phyloP scores from a whole-genome alignment of 2,888 invertebrate species.

The Charanyca ferruginea region DNA sequence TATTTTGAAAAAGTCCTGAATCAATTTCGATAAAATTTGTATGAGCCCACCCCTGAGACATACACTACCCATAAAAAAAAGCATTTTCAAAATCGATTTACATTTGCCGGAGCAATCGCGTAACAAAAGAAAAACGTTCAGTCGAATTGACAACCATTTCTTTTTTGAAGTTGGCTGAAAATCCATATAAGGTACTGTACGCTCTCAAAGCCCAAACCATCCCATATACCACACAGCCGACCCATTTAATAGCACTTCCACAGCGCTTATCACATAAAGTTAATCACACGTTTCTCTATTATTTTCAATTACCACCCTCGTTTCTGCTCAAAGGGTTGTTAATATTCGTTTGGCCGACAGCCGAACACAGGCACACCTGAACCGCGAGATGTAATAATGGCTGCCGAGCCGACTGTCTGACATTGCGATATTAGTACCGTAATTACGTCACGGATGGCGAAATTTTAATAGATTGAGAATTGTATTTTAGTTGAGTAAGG shows the following conservation, averaged over 20 bases:
- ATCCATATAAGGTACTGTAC: too few relatives aligned
- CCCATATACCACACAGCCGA: not conserved
- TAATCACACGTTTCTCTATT: constrained; percentile 84
- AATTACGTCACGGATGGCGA: constrained; percentile 74
- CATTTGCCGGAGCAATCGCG: too few relatives aligned
- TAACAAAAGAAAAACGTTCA: too few relatives aligned
- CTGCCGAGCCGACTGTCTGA: constrained; percentile 64
- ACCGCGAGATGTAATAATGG: constrained; percentile 63
- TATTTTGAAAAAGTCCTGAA: too few relatives aligned
- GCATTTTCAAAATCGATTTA: too few relatives aligned
- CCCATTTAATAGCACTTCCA: constrained; percentile 39
- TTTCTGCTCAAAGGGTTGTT: constrained; percentile 85
- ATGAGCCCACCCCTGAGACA: too few relatives aligned
- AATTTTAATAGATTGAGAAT: constrained; percentile 63
- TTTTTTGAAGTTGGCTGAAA: too few relatives aligned
- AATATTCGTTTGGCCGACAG: constrained; percentile 85
- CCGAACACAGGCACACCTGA: constrained; percentile 73
- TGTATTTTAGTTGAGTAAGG: constrained; percentile 53
- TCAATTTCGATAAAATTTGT: too few relatives aligned
- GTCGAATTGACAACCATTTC: too few relatives aligned
- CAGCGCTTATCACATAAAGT: constrained; percentile 37
- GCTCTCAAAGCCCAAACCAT: constrained; percentile 5
- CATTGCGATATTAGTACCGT: constrained; percentile 79
- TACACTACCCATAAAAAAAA: too few relatives aligned
- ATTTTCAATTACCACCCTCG: constrained; percentile 84